Percentiles rank a stretch among this genome's conserved stretches.
phyloP scores from a whole-genome alignment of 1,140 invertebrate genomes.

The Lepeophtheirus salmonis region DNA sequence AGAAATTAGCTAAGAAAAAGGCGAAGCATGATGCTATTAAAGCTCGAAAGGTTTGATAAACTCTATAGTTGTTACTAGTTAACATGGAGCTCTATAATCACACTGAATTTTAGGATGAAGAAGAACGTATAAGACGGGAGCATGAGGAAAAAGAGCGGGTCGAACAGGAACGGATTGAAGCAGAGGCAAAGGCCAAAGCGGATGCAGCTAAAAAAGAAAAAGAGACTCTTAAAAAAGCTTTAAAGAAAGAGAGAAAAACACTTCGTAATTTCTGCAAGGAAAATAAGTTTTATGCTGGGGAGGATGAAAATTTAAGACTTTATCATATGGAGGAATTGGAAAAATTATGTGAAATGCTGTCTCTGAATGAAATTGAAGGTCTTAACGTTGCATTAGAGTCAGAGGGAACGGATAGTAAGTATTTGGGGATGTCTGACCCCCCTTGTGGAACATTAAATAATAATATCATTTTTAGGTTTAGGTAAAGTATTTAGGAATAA shows the following conservation, averaged over 20 bases:
- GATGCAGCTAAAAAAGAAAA: constrained; percentile 68
- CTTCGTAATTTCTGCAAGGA: constrained; percentile 64
- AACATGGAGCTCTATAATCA: neutral
- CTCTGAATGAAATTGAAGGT: constrained; percentile 39
- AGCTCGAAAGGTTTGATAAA: constrained; percentile 33
- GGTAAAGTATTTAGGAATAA: too few relatives aligned
- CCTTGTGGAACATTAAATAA: too few relatives aligned
- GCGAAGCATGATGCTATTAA: constrained; percentile 73
- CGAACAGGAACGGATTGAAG: constrained; percentile 62
- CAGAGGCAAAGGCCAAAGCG: constrained; percentile 51
- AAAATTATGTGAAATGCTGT: constrained; percentile 63
- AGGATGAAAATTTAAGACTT: constrained; percentile 46
- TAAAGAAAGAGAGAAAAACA: constrained; percentile 61
- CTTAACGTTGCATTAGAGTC: constrained; percentile 40
- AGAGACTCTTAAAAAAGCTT: constrained; percentile 54
- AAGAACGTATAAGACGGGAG: constrained; percentile 30
- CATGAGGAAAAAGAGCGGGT: constrained; percentile 41
- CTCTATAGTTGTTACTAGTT: neutral
- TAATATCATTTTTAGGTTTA: too few relatives aligned
- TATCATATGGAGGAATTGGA: constrained; percentile 71
- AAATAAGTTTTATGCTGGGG: constrained; percentile 61
- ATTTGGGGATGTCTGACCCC: too few relatives aligned
- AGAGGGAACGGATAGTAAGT: constrained; percentile 31
- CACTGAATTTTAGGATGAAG: constrained; percentile 18
- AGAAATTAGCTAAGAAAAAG: constrained; percentile 64